Conservation (phyloP, 2,797 vertebrate genomes). For the Rousettus madagascariensis region DNA sequence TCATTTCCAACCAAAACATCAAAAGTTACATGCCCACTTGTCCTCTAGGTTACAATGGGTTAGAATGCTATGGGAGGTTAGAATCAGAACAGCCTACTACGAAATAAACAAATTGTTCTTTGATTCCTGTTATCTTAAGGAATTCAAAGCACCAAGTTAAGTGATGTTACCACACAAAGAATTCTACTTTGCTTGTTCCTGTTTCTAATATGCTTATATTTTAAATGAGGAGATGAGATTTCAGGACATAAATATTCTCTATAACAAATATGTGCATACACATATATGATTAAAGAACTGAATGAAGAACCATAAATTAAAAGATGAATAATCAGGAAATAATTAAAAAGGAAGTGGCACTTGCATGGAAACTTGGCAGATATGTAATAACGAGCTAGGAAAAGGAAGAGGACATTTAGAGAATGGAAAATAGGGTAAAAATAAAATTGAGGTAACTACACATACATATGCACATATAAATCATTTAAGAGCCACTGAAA, state of each 20-base stretch:
- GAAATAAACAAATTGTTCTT: background rate
- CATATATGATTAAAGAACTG: background rate
- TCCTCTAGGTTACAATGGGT: background rate
- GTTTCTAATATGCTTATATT: background rate
- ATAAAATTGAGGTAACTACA: background rate
- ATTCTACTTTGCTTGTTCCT: background rate
- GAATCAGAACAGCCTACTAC: background rate
- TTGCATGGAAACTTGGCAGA: background rate
- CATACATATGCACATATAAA: background rate
- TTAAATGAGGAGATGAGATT: background rate
- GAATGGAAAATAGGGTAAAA: background rate
- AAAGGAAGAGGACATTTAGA: background rate
- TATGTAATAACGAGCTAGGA: background rate
- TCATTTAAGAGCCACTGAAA: background rate
- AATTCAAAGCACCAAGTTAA: background rate
- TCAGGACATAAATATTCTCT: background rate
- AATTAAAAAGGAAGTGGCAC: background rate
- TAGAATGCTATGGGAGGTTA: background rate
- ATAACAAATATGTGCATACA: background rate
- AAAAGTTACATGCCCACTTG: background rate
- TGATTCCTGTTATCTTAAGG: background rate
- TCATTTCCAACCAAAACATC: background rate
- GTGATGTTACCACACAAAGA: background rate
- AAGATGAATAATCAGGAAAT: background rate
- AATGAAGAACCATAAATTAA: background rate